Evolutionary conservation across 2,113 vertebrate species (phyloP), one percentile per base, ranked within the genome.

Genomic region (Phrynocephalus versicolor): DNA sequence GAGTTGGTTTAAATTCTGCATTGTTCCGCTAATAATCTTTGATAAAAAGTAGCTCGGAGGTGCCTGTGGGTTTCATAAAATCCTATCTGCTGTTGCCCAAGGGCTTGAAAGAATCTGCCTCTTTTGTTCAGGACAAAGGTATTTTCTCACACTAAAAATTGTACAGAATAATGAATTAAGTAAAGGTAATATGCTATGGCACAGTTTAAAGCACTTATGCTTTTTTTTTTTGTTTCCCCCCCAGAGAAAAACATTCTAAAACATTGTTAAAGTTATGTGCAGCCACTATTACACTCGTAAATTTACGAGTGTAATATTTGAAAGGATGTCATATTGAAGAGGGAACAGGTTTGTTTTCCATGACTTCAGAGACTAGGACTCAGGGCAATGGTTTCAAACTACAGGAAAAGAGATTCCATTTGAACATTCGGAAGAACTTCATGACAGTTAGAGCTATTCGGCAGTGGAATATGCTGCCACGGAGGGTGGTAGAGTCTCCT

Each of bases 81-180:
- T 65, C 84, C 88, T 77, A 89, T 71, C 41, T 71, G 37, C 85
- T 75, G 89, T 92, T 92, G 45, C 74, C 84, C 89, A 75, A 82
- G 39, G 79, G 6, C 78, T 93, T 90, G 30, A 51, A 64, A 88
- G 75, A 25, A 55, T 90, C 84, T 71, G 86, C 92, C 2, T 89
- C 81, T 84, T 70, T 45, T 23, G 74, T 15, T 82, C 39, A 76
- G 74, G 87, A 64, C 18, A 90, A 91, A 18, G 35, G 39, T 83
- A 84, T n/a, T 89, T 85, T 91, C 71, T 87, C 89, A 79, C 86
- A 89, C 30, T 84, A 60, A 81, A 85, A 93, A 88, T 81, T 75
- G 70, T 33, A 84, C 65, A 88, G 79, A 69, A 80, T 82, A 74
- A 89, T 88, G 87, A 90, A 84, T 93, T 90, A 93, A 89, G 89